Base-by-base conservation (phyloP, 1,140 invertebrate genomes). In the Metopolophium dirhodum region DNA sequence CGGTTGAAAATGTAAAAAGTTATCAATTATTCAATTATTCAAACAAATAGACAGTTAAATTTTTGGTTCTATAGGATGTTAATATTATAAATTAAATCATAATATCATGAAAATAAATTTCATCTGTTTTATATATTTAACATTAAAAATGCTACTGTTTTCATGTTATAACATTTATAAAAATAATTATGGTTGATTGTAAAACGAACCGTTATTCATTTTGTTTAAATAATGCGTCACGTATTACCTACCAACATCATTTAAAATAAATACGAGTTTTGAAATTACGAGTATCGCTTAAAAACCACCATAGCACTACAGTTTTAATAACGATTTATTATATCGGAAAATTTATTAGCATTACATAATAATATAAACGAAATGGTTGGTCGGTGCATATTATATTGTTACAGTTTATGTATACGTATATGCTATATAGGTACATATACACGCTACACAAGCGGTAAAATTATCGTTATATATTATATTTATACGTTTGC, bases 251-350 rank as follows among this genome's bases (percentile, higher is more conserved):
- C 86, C 86, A 47, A 77, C 61, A n/a, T 88, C 6, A 20, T 47
- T n/a, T 88, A 88, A 88, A 88, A 89, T 54, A 89, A 88, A 54
- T 89, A 89, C 20, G 87, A 35, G 87, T 54, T 54, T 37, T 54
- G 2, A 89, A 89, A 89, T 54, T 54, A 89, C 20, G 35, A 35
- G 87, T n/a, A 47, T 54, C 35, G 49, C n/a, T 51, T 88, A 35
- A 88, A 88, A 54, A 51, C 47, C 20, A 89, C 45, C 41, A n/a
- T 37, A 54, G 54, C 22, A 35, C 30, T 45, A 57, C 51, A 20
- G 49, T 35, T 22, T 41, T 35, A 37, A n/a, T 37, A 37, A 54
- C 87, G 22, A 89, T 89, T 54, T 89, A 54, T 54, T 89, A 54
- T 54, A 89, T 89, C 11, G 23, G 35, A 8, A 57, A 89, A 89